phyloP scores from a whole-genome alignment of 2,113 vertebrate species.

The Amia ocellicauda region DNA sequence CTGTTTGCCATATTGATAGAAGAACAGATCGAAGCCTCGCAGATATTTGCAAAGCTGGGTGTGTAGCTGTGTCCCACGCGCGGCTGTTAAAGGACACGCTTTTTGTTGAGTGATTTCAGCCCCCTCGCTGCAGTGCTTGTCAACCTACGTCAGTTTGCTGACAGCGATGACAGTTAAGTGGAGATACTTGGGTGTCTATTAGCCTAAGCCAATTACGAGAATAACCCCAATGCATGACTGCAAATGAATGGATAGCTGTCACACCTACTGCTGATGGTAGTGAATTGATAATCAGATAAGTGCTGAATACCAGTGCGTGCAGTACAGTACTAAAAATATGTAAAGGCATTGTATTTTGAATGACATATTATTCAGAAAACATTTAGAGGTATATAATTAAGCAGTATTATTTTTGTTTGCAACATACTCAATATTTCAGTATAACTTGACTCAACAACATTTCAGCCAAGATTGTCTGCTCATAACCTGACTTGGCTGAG shows the following conservation, averaged over 20 bases:
- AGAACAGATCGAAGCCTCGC: neutral
- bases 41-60: constrained; percentile 14
- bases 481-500: too few species aligned
- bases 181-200: constrained; percentile 31
- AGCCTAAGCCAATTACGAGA: constrained; percentile 43
- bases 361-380: neutral
- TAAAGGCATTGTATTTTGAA: neutral
- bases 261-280: constrained; percentile 38
- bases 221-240: constrained; percentile 32
- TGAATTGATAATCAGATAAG: constrained; percentile 58
- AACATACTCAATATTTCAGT: too few species aligned
- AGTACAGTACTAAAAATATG: too few species aligned
- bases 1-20: neutral
- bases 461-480: too few species aligned
- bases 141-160: constrained; percentile 30
- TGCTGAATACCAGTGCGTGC: too few species aligned
- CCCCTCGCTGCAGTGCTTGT: constrained; percentile 35
- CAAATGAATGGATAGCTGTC: constrained; percentile 47
- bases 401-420: neutral
- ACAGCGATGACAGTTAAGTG: constrained; percentile 42
- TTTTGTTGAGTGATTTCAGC: constrained; percentile 39
- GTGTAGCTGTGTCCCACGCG: constrained; percentile 5
- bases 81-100: constrained; percentile 36
- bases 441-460: too few species aligned
- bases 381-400: neutral